phyloP scores from a whole-genome alignment of 2,797 vertebrate species.

The Epinephelus malabaricus region DNA sequence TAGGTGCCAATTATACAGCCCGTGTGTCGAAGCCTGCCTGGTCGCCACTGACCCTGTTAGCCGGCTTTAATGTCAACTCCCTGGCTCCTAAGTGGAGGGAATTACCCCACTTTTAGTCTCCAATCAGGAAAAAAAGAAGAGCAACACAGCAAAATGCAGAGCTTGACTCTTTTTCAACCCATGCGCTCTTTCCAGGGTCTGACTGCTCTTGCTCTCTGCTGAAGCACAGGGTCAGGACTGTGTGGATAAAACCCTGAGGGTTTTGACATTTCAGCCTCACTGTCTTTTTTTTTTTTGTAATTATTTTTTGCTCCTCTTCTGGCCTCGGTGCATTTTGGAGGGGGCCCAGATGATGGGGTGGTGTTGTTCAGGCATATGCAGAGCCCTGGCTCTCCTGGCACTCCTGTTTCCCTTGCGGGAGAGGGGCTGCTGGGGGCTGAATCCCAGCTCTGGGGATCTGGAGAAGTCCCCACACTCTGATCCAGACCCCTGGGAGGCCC shows the following conservation, averaged over 20 bases:
- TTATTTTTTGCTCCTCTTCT: constrained; percentile 51
- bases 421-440: constrained; percentile 83
- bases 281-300: constrained; percentile 42
- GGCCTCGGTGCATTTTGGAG: constrained; percentile 65
- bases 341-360: constrained; percentile 89
- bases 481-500: constrained; percentile 83
- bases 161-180: constrained; percentile 67
- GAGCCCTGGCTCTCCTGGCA: constrained; percentile 86
- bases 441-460: constrained; percentile 74
- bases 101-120: constrained; percentile 84
- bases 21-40: constrained; percentile 80
- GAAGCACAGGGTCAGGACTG: constrained; percentile 73
- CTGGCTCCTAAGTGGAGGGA: constrained; percentile 83
- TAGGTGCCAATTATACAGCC: constrained; percentile 87
- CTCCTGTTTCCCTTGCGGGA: constrained; percentile 90
- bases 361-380: constrained; percentile 80
- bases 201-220: constrained; percentile 66
- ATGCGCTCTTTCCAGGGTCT: constrained; percentile 56
- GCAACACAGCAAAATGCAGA: constrained; percentile 70
- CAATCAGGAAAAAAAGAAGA: constrained; percentile 74
- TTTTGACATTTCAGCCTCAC: constrained; percentile 78
- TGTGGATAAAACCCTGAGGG: constrained; percentile 77
- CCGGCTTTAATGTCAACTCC: constrained; percentile 85
- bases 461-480: constrained; percentile 67
- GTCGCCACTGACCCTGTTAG: constrained; percentile 77